These are phyloP conservation scores for Eucriotettix oculatus DNA, from an alignment of 2,888 invertebrate genomes.

Conservation along the genomic window DNA sequence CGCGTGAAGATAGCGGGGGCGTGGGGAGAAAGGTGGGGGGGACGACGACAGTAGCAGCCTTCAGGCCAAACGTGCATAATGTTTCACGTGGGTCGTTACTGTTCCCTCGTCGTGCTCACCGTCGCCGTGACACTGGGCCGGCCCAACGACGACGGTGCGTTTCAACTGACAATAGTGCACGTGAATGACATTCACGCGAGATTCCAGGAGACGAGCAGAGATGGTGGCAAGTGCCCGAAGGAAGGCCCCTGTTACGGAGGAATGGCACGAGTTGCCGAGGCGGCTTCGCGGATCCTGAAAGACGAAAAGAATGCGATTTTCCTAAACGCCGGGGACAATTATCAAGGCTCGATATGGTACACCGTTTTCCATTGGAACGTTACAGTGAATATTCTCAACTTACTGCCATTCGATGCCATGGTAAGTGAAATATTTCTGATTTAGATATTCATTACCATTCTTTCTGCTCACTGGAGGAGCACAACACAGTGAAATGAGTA, in stretches of 20 bases:
- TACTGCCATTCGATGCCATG: constrained; percentile 58
- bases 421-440: constrained; percentile 27
- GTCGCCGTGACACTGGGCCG: too few relatives aligned
- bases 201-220: constrained; percentile 17
- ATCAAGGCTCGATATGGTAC: constrained; percentile 76
- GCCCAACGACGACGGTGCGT: background rate
- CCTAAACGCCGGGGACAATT: constrained; percentile 70
- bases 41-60: too few relatives aligned
- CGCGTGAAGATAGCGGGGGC: too few relatives aligned
- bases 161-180: constrained; percentile 23
- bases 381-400: constrained; percentile 57
- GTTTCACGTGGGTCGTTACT: too few relatives aligned
- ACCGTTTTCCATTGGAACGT: constrained; percentile 40
- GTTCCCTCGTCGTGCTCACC: too few relatives aligned
- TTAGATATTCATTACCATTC: too few relatives aligned
- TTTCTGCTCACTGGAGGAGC: too few relatives aligned
- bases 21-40: too few relatives aligned
- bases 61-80: too few relatives aligned
- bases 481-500: too few relatives aligned
- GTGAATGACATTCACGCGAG: constrained; percentile 28
- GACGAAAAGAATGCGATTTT: constrained; percentile 37
- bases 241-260: constrained; percentile 10
- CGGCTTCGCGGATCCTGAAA: background rate
- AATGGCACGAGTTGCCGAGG: constrained; percentile 9
- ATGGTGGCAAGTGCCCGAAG: constrained; percentile 3